phyloP scores from a whole-genome alignment of 2,888 invertebrate genomes.

The Aricia artaxerxes region DNA sequence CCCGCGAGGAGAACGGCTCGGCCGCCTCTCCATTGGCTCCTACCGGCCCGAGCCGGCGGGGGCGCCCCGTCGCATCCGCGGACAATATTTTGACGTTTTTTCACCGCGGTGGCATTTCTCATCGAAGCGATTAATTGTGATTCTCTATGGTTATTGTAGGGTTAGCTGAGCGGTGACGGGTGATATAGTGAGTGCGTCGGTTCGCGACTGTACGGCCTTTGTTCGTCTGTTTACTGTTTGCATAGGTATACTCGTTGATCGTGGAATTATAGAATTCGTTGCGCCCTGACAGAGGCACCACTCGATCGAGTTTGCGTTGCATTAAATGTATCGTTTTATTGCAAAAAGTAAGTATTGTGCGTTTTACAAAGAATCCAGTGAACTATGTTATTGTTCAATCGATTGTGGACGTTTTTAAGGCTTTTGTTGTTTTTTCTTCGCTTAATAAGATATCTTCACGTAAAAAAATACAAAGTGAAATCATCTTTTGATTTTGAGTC shows the following conservation, averaged over 20 bases:
- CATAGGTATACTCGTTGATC: conserved; percentile 16
- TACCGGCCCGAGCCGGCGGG: conserved; percentile 57
- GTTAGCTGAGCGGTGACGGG: conserved; percentile 71
- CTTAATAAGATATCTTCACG: background rate
- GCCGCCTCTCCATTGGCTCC: conserved; percentile 69
- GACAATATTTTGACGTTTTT: conserved; percentile 78
- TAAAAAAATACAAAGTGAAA: background rate
- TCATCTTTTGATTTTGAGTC: background rate
- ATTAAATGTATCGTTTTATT: conserved; percentile 17
- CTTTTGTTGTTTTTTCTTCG: conserved; percentile 21
- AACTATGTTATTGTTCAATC: conserved; percentile 13
- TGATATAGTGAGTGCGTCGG: conserved; percentile 42
- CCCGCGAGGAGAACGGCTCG: conserved; percentile 61
- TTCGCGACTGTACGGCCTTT: conserved; percentile 37
- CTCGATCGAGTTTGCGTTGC: conserved; percentile 8
- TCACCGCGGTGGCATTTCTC: conserved; percentile 73
- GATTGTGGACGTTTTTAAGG: conserved; percentile 12
- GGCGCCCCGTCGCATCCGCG: conserved; percentile 53
- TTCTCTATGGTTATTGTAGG: conserved; percentile 77
- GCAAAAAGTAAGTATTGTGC: conserved; percentile 28
- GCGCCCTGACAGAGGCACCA: conserved; percentile 22
- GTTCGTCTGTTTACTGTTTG: conserved; percentile 44
- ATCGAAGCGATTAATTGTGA: conserved; percentile 77
- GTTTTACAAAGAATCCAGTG: conserved; percentile 7
- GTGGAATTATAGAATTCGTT: conserved; percentile 22